Base-by-base conservation (phyloP, 2,797 vertebrate species). In the Gobio occitaniae region DNA sequence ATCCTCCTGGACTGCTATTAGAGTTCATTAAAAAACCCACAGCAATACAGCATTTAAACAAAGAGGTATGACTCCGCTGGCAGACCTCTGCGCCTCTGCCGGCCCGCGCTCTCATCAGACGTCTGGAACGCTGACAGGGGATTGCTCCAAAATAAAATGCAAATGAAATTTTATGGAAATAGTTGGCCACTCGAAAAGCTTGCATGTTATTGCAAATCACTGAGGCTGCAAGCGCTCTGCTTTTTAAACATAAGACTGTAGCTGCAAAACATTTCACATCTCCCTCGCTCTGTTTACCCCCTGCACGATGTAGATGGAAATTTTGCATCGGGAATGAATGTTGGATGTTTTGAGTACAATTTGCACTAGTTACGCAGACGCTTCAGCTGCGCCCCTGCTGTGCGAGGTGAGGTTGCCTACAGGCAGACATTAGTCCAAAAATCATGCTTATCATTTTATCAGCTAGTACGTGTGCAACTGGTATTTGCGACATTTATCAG, bases 1-100 rank as follows among this genome's bases (percentile, higher is more conserved):
- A 94, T 94, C 92, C 92, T 93, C 91, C 92, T 93, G 92, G 93
- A 93, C 92, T 87, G 89, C 93, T 91, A 94, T 95, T 95, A 93
- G 90, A 92, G 93, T 94, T 95, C 91, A 94, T 95, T 94, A 94
- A 94, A 93, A 90, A 90, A 93, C 90, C 92, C 90, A 92, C 92
- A 92, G 93, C 91, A 92, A 91, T 90, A 89, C 92, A 93, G 90
- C 88, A 90, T 92, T 95, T 93, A 94, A 93, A 95, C 94, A 95
- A 95, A 94, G 93, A 94, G 91, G 91, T 90, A 86, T 86, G 91
- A 91, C 89, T 90, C 85, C 77, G 80, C 82, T 84, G 69, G 84
- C 86, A 87, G 83, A 80, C 84, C 84, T 78, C 72, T 44, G 74
- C 63, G 84, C 63, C 86, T 89, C 88, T 82, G 79, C 68, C 2